These are phyloP conservation scores for Anoplophora glabripennis DNA, from an alignment of 1,140 invertebrate genomes.

Conservation along the genomic window DNA sequence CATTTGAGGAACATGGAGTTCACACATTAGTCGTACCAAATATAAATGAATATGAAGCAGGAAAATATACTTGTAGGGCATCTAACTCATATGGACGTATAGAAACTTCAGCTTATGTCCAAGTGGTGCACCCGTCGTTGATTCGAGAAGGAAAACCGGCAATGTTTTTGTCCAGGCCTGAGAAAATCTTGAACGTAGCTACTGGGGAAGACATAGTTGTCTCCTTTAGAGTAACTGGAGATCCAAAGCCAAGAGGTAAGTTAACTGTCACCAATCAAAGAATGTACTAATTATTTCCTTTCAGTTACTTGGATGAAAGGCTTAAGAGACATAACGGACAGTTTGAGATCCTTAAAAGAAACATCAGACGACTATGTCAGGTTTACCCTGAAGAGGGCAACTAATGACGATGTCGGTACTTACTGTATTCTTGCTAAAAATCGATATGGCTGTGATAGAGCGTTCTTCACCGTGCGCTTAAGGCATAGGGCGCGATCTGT, in stretches of 20 bases:
- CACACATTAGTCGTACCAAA: conserved; percentile 81
- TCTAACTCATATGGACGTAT: conserved; percentile 74
- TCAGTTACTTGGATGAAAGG: conserved; percentile 85
- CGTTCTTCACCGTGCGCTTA: conserved; percentile 77
- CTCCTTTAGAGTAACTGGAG: conserved; percentile 73
- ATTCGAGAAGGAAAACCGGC: conserved; percentile 69
- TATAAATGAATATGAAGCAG: conserved; percentile 78
- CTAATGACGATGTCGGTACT: conserved; percentile 84
- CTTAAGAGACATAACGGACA: conserved; percentile 75
- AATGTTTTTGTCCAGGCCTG: conserved; percentile 72
- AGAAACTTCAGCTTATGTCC: conserved; percentile 66
- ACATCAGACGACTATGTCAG: conserved; percentile 79
- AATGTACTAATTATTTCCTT: conserved; percentile 26
- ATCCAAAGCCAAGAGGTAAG: conserved; percentile 79
- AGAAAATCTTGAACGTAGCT: conserved; percentile 69
- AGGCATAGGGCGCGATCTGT: conserved; percentile 65
- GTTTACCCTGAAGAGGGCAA: conserved; percentile 82
- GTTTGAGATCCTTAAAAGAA: conserved; percentile 74
- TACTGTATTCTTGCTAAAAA: conserved; percentile 94
- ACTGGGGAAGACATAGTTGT: conserved; percentile 77
- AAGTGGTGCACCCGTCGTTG: conserved; percentile 60
- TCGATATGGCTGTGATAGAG: conserved; percentile 79
- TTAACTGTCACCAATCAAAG: neutral
- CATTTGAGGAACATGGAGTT: conserved; percentile 75
- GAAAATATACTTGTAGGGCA: conserved; percentile 82